Base-by-base conservation (phyloP, 1,140 invertebrate species). In the Drosophila tropicalis region DNA sequence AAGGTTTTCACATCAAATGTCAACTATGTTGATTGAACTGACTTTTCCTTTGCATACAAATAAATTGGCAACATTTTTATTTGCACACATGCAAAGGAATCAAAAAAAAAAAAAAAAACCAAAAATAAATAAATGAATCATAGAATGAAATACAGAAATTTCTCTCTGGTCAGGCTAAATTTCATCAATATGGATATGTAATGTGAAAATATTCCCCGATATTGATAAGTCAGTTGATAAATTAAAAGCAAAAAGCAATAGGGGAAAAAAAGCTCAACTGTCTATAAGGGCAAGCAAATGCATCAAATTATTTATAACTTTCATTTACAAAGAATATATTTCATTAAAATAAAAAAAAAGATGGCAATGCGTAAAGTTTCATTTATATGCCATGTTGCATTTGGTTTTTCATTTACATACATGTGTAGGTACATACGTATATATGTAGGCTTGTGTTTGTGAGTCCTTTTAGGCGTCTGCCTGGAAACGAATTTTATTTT, bases 21-120 rank as follows among this genome's bases (percentile, higher is more conserved):
- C 69, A 77, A 66, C 51, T 62, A 68, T 85, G 72, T 73, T 82
- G 80, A 82, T 83, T 79, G 81, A 79, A 83, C 65, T 44, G 72
- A 71, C 71, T 73, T 9, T n/a, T n/a, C 25, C 29, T n/a, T 4
- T 13, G 5, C 55, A 19, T 62, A 6, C 54, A 56, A 44, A 44
- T n/a, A 63, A 44, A 67, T 70, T 73, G 70, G 51, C 40, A 67
- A 51, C 66, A 58, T 62, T 74, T 74, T 71, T 73, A 65, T 71
- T 76, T 70, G 32, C 6, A 15, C 25, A 65, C 17, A 51, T 7
- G 32, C 22, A 51, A 51, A 22, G 15, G 44, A 47, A 9, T 7
- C 6, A n/a, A 5, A 12, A 51, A 51, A 22, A 9, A 22, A 10
- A 12, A 62, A 76, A 58, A 76, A 36, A 51, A 51, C 12, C 3